A percentile compares a stretch with the other conserved stretches of the same genome.
Conservation (phyloP, 1,140 invertebrate species). For the Ptiloglossa arizonensis region DNA sequence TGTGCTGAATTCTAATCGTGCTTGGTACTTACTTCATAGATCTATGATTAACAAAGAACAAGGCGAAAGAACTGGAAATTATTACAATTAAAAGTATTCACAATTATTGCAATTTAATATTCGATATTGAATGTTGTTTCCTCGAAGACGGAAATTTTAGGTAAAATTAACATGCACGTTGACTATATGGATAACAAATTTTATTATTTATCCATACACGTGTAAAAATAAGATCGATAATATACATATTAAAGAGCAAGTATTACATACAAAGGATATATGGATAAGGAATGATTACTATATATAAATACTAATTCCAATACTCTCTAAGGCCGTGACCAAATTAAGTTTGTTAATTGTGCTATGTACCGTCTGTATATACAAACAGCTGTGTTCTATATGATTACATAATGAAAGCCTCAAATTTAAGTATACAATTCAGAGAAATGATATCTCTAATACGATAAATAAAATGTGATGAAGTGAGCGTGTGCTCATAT, state of each 20-base stretch:
- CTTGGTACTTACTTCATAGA: neutral
- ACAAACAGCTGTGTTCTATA: slow-evolving; percentile 21
- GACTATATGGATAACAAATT: slow-evolving; percentile 58
- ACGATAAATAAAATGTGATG: slow-evolving; percentile 37
- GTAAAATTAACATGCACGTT: neutral
- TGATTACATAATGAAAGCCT: slow-evolving; percentile 31
- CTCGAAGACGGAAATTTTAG: neutral
- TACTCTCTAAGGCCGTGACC: slow-evolving; percentile 62
- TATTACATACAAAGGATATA: slow-evolving; percentile 61
- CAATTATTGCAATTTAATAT: too few species aligned
- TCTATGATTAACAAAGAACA: neutral
- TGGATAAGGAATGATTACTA: slow-evolving; percentile 48
- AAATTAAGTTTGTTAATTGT: slow-evolving; percentile 49
- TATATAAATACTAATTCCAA: slow-evolving; percentile 57
- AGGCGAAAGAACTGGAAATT: neutral
- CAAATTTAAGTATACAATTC: slow-evolving; percentile 26
- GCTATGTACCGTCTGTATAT: slow-evolving; percentile 8
- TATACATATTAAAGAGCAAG: slow-evolving; percentile 63
- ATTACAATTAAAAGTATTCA: neutral
- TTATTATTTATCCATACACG: slow-evolving; percentile 63
- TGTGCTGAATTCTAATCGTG: slow-evolving; percentile 12
- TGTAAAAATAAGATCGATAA: slow-evolving; percentile 66
- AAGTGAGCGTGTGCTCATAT: slow-evolving; percentile 23
- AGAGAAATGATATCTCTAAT: slow-evolving; percentile 30
- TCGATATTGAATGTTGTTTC: too few species aligned